phyloP scores from a whole-genome alignment of 2,888 invertebrate genomes.

The Candidula unifasciata region DNA sequence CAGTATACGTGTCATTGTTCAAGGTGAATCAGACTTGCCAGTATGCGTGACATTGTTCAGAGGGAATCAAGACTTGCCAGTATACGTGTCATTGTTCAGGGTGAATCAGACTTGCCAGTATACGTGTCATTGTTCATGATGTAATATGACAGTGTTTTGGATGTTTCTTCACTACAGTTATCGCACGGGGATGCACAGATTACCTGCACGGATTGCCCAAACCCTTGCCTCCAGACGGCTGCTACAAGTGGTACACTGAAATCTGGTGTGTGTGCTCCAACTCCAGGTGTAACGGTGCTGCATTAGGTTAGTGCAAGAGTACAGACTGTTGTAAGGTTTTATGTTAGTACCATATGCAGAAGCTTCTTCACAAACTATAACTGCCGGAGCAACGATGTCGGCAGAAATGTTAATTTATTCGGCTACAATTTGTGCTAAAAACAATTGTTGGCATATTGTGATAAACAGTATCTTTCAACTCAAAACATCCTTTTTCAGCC shows the following conservation, averaged over 20 bases:
- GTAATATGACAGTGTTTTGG: not conserved
- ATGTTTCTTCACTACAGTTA: constrained; percentile 30
- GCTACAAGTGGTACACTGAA: constrained; percentile 51
- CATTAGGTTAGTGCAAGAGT: not conserved
- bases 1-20: too few species aligned
- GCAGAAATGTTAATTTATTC: too few species aligned
- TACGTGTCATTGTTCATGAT: not conserved
- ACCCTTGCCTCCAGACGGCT: constrained; percentile 52
- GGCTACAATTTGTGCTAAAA: too few species aligned
- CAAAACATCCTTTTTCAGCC: too few species aligned
- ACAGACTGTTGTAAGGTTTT: not conserved
- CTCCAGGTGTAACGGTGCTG: constrained; percentile 43
- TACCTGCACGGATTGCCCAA: constrained; percentile 44
- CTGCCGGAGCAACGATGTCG: too few species aligned
- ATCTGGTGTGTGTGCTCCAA: constrained; percentile 51
- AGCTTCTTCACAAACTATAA: too few species aligned
- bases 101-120: not conserved
- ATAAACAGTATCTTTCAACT: too few species aligned
- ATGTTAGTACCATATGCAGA: not conserved
- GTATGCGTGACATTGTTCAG: not conserved
- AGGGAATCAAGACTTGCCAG: too few species aligned
- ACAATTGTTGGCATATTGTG: too few species aligned
- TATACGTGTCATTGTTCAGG: too few species aligned
- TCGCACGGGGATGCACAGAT: constrained; percentile 44
- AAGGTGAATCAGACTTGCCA: not conserved